Base-by-base conservation (phyloP, 2,113 vertebrate species). In the Onychostoma macrolepis region DNA sequence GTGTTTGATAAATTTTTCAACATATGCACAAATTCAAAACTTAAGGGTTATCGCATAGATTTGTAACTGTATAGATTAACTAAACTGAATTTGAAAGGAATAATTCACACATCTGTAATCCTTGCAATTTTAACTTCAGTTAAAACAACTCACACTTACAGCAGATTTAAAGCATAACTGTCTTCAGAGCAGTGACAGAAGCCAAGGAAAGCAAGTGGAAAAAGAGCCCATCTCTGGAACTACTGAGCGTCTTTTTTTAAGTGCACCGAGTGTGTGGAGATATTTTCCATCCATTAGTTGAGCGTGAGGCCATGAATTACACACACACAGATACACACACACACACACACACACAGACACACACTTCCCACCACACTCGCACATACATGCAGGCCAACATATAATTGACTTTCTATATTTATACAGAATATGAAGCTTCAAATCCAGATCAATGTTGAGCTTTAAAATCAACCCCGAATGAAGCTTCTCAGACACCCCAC, bases 201-300 rank as follows among this genome's bases (percentile, higher is more conserved):
- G 92, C 90, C 92, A 93, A 92, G 90, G 88, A 89, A 92, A 92
- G 87, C 89, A 92, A 87, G 72, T 91, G 90, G 86, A 87, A 89
- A 90, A 89, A 91, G 74, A 72, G 87, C 88, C 79, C 85, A 78
- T 50, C 69, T 75, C 83, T 85, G 82, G 50, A 89, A 87, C 80
- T 88, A 87, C 87, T 84, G 81, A 86, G 86, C 74, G 41, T 77
- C 63, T 33, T 88, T 87, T 88, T 86, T 83, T 63, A 65, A 86
- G 85, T 77, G 87, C 50, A 67, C 77, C 33, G 58, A 87, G 87
- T 85, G 83, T 87, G 88, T 78, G 45, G 78, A 88, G 89, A 90
- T 89, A 90, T 89, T 91, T 91, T 91, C 90, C 91, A 83, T 89
- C 88, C 90, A 90, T 90, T 90, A 90, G 87, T 74, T 71, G 72